Evolutionary conservation across 2,888 invertebrate species (phyloP).

Genomic region (Cantharis rufa): DNA sequence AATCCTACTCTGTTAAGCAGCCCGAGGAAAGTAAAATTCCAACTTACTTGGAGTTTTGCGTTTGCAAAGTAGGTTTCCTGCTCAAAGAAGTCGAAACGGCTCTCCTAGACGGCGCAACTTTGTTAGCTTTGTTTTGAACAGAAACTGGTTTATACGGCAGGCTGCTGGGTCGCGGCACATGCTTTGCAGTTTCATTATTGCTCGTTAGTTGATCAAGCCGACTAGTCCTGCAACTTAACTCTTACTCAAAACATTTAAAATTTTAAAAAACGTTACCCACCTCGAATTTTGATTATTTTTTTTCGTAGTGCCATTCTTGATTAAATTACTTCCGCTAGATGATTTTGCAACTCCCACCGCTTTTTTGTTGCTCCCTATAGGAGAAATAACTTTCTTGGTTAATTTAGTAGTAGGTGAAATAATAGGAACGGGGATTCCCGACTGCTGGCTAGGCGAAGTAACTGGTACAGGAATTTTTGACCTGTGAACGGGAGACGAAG

Average conservation of each 20-base stretch:
- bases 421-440: slow-evolving; percentile 62
- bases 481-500: slow-evolving; percentile 58
- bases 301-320: slow-evolving; percentile 34
- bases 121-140: slow-evolving; percentile 45
- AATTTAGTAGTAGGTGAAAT: slow-evolving; percentile 43
- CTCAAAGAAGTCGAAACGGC: slow-evolving; percentile 71
- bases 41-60: slow-evolving; percentile 56
- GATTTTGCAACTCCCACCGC: slow-evolving; percentile 20
- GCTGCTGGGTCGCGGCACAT: slow-evolving; percentile 66
- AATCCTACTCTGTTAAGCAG: no score
- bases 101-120: slow-evolving; percentile 60
- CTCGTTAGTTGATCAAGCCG: slow-evolving; percentile 64
- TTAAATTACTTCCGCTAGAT: slow-evolving; percentile 29
- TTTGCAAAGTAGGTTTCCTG: slow-evolving; percentile 55
- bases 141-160: slow-evolving; percentile 67
- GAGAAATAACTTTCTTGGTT: slow-evolving; percentile 54
- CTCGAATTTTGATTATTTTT: slow-evolving; percentile 38
- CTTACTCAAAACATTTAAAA: neutral
- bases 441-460: slow-evolving; percentile 71
- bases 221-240: slow-evolving; percentile 58
- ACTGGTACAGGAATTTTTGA: slow-evolving; percentile 78
- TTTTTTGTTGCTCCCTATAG: slow-evolving; percentile 42
- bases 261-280: slow-evolving; percentile 29
- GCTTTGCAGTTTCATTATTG: slow-evolving; percentile 49
- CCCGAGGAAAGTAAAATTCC: neutral